Conservation (phyloP, 2,113 vertebrate genomes). For the Psittacula cyanocephala region DNA sequence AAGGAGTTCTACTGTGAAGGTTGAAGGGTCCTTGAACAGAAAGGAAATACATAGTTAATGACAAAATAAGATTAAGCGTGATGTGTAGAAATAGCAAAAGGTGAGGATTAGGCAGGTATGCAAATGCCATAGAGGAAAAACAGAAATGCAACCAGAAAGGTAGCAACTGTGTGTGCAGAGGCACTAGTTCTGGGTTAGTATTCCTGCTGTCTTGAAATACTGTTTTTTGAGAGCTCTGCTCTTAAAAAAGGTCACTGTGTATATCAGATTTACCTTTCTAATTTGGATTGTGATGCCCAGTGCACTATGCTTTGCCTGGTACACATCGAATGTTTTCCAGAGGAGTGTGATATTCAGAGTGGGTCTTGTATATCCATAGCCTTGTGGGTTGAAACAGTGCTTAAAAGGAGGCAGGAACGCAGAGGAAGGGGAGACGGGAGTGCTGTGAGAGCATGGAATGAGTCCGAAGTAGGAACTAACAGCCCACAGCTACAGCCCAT, state of each 20-base stretch:
- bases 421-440: background rate
- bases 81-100: background rate
- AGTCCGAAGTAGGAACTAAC: background rate
- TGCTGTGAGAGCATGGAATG: background rate
- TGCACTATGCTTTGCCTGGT: background rate
- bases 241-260: background rate
- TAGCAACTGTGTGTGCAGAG: background rate
- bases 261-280: background rate
- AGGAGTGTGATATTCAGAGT: background rate
- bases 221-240: background rate
- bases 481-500: background rate
- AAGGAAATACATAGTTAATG: background rate
- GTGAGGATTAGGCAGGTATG: background rate
- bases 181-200: background rate
- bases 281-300: background rate
- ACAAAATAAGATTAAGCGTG: background rate
- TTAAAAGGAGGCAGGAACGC: background rate
- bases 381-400: background rate
- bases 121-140: background rate
- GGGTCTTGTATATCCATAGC: no score
- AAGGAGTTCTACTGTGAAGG: background rate
- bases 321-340: rapidly evolving
- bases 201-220: background rate
- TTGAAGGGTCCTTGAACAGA: background rate
- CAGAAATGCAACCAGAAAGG: background rate